These are phyloP conservation scores for Tiliacea aurago DNA, from an alignment of 2,888 invertebrate genomes.

Conservation along the genomic window DNA sequence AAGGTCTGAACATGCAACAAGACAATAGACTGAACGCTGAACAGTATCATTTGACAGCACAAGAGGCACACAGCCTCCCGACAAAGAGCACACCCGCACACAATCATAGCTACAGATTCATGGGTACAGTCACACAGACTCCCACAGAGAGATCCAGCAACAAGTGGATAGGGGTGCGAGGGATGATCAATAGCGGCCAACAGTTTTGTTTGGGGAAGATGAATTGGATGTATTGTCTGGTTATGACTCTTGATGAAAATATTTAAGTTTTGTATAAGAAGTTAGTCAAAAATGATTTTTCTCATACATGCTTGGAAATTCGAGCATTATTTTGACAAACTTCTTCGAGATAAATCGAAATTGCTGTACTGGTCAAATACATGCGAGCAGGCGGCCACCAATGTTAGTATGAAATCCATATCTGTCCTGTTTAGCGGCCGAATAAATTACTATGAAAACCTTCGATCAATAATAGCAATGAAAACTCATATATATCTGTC, in stretches of 20 bases:
- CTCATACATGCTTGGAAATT: no score
- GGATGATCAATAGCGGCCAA: constrained; percentile 70
- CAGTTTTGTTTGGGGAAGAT: constrained; percentile 35
- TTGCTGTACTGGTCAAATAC: no score
- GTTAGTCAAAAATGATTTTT: no score
- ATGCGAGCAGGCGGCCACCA: no score
- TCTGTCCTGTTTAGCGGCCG: no score
- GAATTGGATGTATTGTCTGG: constrained; percentile 1
- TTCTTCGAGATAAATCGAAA: no score
- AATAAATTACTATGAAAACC: no score
- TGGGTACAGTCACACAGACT: constrained; percentile 30
- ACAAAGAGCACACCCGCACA: constrained; percentile 37
- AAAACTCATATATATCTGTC: no score
- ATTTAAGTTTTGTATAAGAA: neutral
- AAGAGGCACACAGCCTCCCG: constrained; percentile 25
- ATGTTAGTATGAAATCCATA: no score
- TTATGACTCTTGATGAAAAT: neutral
- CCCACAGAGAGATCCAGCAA: constrained; percentile 71
- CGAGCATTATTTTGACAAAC: no score
- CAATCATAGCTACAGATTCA: constrained; percentile 33
- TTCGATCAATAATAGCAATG: no score
- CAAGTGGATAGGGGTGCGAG: constrained; percentile 81
- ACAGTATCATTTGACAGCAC: constrained; percentile 50
- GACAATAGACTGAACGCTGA: constrained; percentile 41
- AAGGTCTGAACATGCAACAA: constrained; percentile 32